Base-by-base conservation (phyloP, 2,888 invertebrate species). In the Meteorus cinctellus region DNA sequence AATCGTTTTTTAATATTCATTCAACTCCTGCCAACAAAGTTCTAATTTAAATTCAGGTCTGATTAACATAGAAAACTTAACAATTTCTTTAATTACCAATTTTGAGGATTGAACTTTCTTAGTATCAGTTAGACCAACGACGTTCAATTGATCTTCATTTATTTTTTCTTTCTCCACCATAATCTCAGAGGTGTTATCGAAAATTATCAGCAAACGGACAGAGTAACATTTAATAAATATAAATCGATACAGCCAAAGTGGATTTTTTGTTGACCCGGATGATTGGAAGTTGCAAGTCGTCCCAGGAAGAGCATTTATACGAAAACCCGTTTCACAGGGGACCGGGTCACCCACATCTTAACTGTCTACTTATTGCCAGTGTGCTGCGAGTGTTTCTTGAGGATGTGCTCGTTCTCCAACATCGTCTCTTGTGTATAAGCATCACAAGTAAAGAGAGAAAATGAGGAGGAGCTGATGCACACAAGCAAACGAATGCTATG, bases 291-390 rank as follows among this genome's bases (percentile, higher is more conserved):
- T 74, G 73, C 71, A 71, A 76, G 75, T 72, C 72, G 73, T 81
- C 69, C 78, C 75, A 74, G 74, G 84, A 83, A 85, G 83, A 83
- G 36, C 19, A 19, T 19, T n/a, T 55, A 55, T 55, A 83, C 84
- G 81, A 84, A 80, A 87, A 87, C 87, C 83, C 84, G 87, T 87
- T 88, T 84, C 82, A 55, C n/a, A 5, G 41, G 84, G 85, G 87
- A 88, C 87, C 86, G 86, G 87, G 88, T 88, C 85, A 88, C 87
- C 88, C 86, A 87, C 86, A 86, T 88, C 70, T 55, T 70, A 77
- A 77, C 86, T 82, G 81, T 81, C 84, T 84, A 83, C 84, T 83
- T 85, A 83, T 85, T 83, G 81, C 82, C 74, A 78, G 70, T 60
- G 27, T 10, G 36, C 19, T 14, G 29, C 41, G 31, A 59, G 59